These are phyloP conservation scores for Apodemia duryi DNA, from an alignment of 2,888 invertebrate species.

Conservation along the genomic window DNA sequence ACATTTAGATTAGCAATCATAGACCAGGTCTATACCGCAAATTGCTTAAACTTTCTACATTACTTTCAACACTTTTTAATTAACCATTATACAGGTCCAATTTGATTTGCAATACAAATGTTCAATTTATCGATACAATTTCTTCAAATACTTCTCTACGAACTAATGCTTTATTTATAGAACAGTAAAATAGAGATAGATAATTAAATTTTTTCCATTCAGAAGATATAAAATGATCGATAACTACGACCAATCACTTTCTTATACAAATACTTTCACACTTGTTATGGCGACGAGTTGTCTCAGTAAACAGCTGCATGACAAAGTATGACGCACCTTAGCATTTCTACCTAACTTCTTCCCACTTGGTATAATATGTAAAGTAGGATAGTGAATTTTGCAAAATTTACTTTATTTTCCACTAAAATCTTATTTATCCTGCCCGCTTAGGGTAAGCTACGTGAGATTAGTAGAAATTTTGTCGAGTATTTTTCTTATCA, in stretches of 20 bases:
- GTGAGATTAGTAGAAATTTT: too few species aligned
- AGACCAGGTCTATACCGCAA: background rate
- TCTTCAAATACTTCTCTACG: background rate
- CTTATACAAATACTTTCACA: slow-evolving; percentile 34
- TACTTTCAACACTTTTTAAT: slow-evolving; percentile 12
- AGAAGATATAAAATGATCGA: slow-evolving; percentile 39
- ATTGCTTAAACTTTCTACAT: slow-evolving; percentile 2
- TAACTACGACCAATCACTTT: slow-evolving; percentile 47
- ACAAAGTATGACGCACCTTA: background rate
- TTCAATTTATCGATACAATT: slow-evolving; percentile 4
- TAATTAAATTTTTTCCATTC: slow-evolving; percentile 10
- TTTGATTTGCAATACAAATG: slow-evolving; percentile 8
- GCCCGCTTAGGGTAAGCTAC: too few species aligned
- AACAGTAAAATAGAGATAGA: background rate
- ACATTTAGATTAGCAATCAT: background rate
- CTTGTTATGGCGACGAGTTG: slow-evolving; percentile 12
- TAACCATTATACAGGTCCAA: background rate
- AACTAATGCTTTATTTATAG: slow-evolving; percentile 3
- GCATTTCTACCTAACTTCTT: too few species aligned
- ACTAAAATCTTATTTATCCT: too few species aligned
- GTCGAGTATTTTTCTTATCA: too few species aligned
- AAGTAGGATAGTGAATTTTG: too few species aligned
- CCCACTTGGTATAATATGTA: too few species aligned
- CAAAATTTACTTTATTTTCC: too few species aligned
- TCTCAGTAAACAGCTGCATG: background rate